Conservation (phyloP, 1,140 invertebrate genomes). For the honey bee (Apis mellifera) region DNA sequence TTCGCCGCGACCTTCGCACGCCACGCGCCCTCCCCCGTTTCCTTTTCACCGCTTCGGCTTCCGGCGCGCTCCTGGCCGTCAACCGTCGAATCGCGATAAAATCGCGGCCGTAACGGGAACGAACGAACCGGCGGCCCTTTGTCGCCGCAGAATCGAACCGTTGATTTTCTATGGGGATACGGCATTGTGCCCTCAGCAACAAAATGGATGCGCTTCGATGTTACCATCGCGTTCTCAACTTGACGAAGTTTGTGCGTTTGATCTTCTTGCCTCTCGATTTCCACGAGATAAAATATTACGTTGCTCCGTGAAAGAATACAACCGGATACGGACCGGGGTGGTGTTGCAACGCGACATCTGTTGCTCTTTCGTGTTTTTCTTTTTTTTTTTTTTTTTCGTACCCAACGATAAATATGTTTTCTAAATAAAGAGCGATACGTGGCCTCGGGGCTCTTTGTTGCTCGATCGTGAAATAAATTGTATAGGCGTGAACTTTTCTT, state of each 20-base stretch:
- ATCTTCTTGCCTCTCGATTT: slow-evolving; percentile 60
- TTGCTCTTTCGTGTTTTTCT: slow-evolving; percentile 42
- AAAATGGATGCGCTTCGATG: slow-evolving; percentile 51
- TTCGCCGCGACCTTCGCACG: slow-evolving; percentile 41
- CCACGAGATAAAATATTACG: slow-evolving; percentile 60
- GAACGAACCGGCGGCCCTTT: slow-evolving; percentile 59
- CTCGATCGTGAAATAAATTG: too few relatives aligned
- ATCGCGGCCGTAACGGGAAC: slow-evolving; percentile 64
- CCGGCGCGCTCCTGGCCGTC: slow-evolving; percentile 26
- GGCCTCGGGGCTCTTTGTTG: background rate
- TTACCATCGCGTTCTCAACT: slow-evolving; percentile 46
- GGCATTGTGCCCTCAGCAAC: slow-evolving; percentile 66
- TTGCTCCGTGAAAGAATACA: slow-evolving; percentile 34
- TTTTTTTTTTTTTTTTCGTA: background rate
- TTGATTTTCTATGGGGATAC: slow-evolving; percentile 71
- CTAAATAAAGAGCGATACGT: slow-evolving; percentile 13
- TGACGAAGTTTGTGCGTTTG: slow-evolving; percentile 41
- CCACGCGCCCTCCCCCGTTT: slow-evolving; percentile 9
- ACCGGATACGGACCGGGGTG: background rate
- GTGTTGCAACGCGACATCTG: slow-evolving; percentile 34
- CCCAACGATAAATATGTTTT: slow-evolving; percentile 19
- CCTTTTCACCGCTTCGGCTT: slow-evolving; percentile 39
- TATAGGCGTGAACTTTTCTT: background rate
- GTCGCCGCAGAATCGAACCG: slow-evolving; percentile 67
- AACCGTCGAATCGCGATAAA: slow-evolving; percentile 64